phyloP scores from a whole-genome alignment of 1,140 invertebrate species.

The Heliconius eleuchia region DNA sequence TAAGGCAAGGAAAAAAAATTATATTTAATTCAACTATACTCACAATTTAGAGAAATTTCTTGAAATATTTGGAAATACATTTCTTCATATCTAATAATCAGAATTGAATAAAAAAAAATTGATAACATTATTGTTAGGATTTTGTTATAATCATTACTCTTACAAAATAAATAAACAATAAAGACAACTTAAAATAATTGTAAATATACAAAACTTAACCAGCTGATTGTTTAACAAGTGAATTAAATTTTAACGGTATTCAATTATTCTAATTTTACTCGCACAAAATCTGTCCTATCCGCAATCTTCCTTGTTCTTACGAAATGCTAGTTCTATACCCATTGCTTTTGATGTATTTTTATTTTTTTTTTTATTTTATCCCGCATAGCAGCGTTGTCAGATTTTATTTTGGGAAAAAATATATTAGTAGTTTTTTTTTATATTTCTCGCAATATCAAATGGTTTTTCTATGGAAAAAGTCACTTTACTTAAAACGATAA shows the following conservation, averaged over 20 bases:
- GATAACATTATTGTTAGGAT: no score
- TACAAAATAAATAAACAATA: background rate
- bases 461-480: no score
- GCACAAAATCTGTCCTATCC: slow-evolving; percentile 1
- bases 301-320: slow-evolving; percentile 1
- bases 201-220: background rate
- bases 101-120: background rate
- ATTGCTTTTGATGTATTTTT: slow-evolving; percentile 20
- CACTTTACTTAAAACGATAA: no score
- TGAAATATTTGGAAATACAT: no score
- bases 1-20: background rate
- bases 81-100: background rate
- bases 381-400: slow-evolving; percentile 33
- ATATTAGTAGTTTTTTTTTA: no score
- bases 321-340: slow-evolving; percentile 6
- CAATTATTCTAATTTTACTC: background rate
- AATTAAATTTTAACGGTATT: background rate
- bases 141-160: no score
- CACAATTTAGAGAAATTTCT: no score
- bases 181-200: background rate
- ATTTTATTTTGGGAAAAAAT: no score
- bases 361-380: slow-evolving; percentile 44
- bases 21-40: background rate
- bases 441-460: no score
- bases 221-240: background rate